Conservation (phyloP, 2,888 invertebrate genomes). For the Globia sparganii region DNA sequence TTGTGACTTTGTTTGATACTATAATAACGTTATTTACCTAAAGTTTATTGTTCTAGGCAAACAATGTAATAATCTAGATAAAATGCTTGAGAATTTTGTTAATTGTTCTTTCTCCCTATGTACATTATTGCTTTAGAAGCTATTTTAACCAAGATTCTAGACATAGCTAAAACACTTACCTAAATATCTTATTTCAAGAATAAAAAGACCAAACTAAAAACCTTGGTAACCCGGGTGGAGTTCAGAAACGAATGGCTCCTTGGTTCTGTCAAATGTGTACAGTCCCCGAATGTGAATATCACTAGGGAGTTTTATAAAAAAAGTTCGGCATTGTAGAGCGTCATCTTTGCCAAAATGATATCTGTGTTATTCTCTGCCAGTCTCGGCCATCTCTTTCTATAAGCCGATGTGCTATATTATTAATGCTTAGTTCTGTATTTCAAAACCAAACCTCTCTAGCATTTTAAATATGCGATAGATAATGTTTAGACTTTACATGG, state of each 20-base stretch:
- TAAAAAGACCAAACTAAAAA: too few relatives aligned
- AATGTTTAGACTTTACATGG: not conserved
- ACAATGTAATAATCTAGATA: not conserved
- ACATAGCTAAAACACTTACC: not conserved
- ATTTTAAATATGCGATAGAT: too few relatives aligned
- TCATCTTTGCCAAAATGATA: not conserved
- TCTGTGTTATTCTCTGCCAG: not conserved
- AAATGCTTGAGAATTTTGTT: constrained; percentile 1
- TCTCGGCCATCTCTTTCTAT: not conserved
- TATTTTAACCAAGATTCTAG: constrained; percentile 17
- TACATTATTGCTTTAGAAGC: not conserved
- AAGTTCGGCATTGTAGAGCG: too few relatives aligned
- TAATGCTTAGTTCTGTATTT: not conserved
- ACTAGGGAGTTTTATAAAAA: not conserved
- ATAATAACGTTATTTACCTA: not conserved
- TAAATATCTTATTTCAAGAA: not conserved
- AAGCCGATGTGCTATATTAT: not conserved
- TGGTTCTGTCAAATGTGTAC: not conserved
- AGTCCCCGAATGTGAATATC: not conserved
- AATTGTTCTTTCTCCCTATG: not conserved
- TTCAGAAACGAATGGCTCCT: not conserved
- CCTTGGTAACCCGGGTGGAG: not conserved
- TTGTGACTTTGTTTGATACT: constrained; percentile 4
- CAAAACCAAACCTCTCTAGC: not conserved
- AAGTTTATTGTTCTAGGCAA: not conserved